Conservation (phyloP, 1,140 invertebrate genomes). For the Mercenaria mercenaria region DNA sequence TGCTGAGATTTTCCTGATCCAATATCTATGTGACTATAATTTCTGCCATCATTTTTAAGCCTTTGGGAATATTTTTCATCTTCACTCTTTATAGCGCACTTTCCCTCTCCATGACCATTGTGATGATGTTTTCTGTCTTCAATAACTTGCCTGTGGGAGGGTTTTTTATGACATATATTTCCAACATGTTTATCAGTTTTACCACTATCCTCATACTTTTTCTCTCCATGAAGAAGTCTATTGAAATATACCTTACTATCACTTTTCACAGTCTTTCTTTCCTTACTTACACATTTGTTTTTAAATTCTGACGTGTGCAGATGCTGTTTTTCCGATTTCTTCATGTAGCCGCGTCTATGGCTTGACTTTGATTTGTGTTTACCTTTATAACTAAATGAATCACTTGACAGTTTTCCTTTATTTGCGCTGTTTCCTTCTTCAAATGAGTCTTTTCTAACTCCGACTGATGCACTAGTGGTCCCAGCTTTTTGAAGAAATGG, state of each 20-base stretch:
- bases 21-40: not conserved
- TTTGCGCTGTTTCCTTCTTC: constrained; percentile 17
- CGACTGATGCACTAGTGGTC: not conserved
- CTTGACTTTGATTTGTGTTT: constrained; percentile 30
- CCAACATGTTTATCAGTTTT: not conserved
- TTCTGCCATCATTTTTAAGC: not conserved
- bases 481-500: constrained; percentile 65
- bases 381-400: constrained; percentile 37
- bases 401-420: not conserved
- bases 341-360: not conserved
- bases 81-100: too few relatives aligned
- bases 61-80: not conserved
- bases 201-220: not conserved
- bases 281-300: too few relatives aligned
- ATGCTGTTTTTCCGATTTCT: not conserved
- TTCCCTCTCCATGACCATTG: not conserved
- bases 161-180: too few relatives aligned
- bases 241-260: not conserved
- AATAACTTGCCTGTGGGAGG: not conserved
- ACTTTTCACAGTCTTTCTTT: not conserved
- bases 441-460: not conserved
- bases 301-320: not conserved
- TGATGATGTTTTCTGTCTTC: not conserved
- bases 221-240: not conserved
- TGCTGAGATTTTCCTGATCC: not conserved